phyloP scores from a whole-genome alignment of 2,888 invertebrate species.

The Melanostoma mellinum region DNA sequence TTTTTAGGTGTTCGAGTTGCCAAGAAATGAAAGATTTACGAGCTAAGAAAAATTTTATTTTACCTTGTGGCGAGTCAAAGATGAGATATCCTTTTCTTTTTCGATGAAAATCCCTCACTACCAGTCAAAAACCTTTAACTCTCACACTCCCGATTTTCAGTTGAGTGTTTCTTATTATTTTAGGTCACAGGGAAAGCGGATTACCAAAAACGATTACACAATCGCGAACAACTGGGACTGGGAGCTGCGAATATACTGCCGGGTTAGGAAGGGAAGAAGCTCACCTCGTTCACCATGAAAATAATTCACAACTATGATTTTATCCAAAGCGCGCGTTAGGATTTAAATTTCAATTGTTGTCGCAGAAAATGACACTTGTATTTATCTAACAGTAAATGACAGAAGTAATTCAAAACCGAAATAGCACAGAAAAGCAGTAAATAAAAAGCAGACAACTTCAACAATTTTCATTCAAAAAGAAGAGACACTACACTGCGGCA shows the following conservation, averaged over 20 bases:
- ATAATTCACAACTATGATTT: conserved; percentile 10
- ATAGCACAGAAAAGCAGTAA: neutral
- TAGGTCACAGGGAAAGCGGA: conserved; percentile 45
- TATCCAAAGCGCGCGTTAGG: conserved; percentile 32
- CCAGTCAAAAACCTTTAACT: neutral
- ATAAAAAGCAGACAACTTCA: conserved; percentile 2
- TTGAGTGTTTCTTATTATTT: conserved; percentile 15
- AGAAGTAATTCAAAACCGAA: neutral
- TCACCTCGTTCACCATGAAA: conserved; percentile 45
- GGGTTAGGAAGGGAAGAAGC: conserved; percentile 1
- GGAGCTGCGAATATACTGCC: conserved; percentile 28
- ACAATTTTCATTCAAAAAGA: conserved; percentile 49
- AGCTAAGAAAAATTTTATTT: neutral
- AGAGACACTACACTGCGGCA: conserved; percentile 23
- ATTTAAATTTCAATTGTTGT: conserved; percentile 6
- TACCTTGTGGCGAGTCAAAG: conserved; percentile 26
- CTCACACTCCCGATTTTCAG: conserved; percentile 3
- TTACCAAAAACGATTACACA: conserved; percentile 64
- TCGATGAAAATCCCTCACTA: conserved; percentile 1
- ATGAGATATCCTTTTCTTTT: conserved; percentile 25
- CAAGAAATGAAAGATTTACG: neutral
- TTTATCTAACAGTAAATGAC: conserved; percentile 1
- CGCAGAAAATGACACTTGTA: neutral
- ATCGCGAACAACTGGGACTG: conserved; percentile 31
- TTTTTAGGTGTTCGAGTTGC: neutral